These are phyloP conservation scores for Zygogramma bicolorata DNA, from an alignment of 2,888 invertebrate genomes.

Conservation along the genomic window DNA sequence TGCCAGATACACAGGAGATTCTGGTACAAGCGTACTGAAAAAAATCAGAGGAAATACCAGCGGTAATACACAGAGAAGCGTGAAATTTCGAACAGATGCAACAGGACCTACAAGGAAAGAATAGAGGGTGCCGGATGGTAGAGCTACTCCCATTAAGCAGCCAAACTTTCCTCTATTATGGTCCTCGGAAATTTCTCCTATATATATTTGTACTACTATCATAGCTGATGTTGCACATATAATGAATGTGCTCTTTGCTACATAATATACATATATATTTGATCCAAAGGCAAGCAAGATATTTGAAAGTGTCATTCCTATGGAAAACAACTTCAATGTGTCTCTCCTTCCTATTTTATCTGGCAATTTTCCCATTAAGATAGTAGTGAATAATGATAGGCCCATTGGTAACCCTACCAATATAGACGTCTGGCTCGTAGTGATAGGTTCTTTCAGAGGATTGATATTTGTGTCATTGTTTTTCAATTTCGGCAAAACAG, in stretches of 20 bases:
- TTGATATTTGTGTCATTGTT: slow-evolving; percentile 45
- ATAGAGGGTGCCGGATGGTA: slow-evolving; percentile 37
- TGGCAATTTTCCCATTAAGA: slow-evolving; percentile 32
- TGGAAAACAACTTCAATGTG: slow-evolving; percentile 72
- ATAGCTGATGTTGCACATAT: neutral
- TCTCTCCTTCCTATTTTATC: slow-evolving; percentile 73
- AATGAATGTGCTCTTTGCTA: slow-evolving; percentile 56
- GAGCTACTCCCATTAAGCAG: slow-evolving; percentile 61
- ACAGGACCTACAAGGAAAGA: slow-evolving; percentile 39
- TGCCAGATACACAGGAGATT: slow-evolving; percentile 45
- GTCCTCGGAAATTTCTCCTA: slow-evolving; percentile 85
- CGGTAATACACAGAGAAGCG: slow-evolving; percentile 36
- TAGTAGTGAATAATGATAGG: slow-evolving; percentile 38
- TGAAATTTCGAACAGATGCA: slow-evolving; percentile 27
- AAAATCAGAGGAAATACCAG: slow-evolving; percentile 29
- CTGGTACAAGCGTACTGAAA: slow-evolving; percentile 30
- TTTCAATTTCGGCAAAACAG: slow-evolving; percentile 43
- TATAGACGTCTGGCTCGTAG: neutral
- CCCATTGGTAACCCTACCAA: slow-evolving; percentile 18
- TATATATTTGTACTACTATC: slow-evolving; percentile 80
- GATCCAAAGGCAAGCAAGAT: slow-evolving; percentile 38
- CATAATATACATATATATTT: slow-evolving; percentile 60
- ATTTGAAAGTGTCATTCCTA: slow-evolving; percentile 72
- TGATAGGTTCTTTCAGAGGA: slow-evolving; percentile 57
- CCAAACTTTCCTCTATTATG: slow-evolving; percentile 79